phyloP scores from a whole-genome alignment of 2,797 vertebrate species.

The Epinephelus coioides region DNA sequence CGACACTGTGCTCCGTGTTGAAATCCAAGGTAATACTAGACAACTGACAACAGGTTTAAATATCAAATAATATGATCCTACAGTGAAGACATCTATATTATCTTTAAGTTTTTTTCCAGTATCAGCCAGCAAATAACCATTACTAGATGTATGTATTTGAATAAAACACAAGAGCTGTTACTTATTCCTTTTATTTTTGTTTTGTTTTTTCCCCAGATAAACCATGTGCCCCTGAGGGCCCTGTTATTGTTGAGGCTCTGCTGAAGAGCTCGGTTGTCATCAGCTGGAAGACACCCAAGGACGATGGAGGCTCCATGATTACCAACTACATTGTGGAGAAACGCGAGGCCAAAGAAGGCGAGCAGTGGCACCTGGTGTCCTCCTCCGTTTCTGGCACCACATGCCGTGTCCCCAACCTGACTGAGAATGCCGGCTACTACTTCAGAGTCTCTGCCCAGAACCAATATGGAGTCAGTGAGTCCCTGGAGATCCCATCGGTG shows the following conservation, averaged over 20 bases:
- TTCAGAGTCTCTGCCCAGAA: conserved; percentile 99
- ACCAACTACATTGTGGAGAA: conserved; percentile 99
- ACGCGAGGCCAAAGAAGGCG: conserved; percentile 96
- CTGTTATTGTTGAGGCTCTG: conserved; percentile 94
- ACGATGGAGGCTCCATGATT: conserved; percentile 96
- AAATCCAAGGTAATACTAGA: conserved; percentile 94
- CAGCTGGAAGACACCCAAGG: conserved; percentile 96
- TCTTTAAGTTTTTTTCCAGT: background rate
- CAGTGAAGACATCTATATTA: background rate
- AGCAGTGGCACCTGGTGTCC: conserved; percentile 96
- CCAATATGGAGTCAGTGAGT: conserved; percentile 94
- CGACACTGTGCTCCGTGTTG: conserved; percentile 93
- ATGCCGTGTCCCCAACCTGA: conserved; percentile 94
- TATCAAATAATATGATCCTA: background rate
- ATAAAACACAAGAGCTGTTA: background rate
- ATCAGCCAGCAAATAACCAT: background rate
- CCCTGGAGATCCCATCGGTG: conserved; percentile 93
- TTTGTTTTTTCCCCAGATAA: conserved; percentile 88
- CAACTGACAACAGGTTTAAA: background rate
- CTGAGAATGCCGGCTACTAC: conserved; percentile 96
- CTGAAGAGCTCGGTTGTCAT: conserved; percentile 95
- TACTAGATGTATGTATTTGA: too few species aligned
- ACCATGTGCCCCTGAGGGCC: conserved; percentile 93
- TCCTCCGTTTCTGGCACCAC: conserved; percentile 94
- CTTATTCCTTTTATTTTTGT: background rate